Percentiles rank a stretch among this genome's conserved stretches.
phyloP scores from a whole-genome alignment of 1,140 invertebrate species.

The Rhopalosiphum maidis region DNA sequence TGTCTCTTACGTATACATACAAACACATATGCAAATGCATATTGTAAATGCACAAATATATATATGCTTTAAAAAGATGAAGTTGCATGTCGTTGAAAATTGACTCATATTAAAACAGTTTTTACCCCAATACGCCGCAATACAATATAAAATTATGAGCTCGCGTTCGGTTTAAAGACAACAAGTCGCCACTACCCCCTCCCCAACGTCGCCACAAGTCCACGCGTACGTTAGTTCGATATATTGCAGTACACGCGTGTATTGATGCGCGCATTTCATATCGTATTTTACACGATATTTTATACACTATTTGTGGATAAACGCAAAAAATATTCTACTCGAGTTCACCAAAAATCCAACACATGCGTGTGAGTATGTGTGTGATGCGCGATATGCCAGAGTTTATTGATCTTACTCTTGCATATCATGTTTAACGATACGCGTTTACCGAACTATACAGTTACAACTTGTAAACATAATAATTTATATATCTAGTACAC shows the following conservation, averaged over 20 bases:
- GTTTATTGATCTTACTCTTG: not conserved
- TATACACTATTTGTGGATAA: not conserved
- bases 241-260: too few species aligned
- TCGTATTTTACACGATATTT: not conserved
- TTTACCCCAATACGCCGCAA: not conserved
- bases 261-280: too few species aligned
- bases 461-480: not conserved
- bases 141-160: not conserved
- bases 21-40: not conserved
- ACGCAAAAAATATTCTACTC: not conserved
- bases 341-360: not conserved
- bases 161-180: not conserved
- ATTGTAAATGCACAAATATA: not conserved
- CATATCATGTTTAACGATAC: not conserved
- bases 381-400: not conserved
- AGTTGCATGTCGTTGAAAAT: not conserved
- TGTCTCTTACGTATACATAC: not conserved
- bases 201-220: too few species aligned
- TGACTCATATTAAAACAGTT: not conserved
- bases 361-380: not conserved
- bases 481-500: not conserved
- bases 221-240: too few species aligned
- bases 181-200: not conserved
- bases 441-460: not conserved
- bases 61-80: not conserved